These are phyloP conservation scores for Gobius niger DNA, from an alignment of 2,113 vertebrate genomes.

Conservation along the genomic window DNA sequence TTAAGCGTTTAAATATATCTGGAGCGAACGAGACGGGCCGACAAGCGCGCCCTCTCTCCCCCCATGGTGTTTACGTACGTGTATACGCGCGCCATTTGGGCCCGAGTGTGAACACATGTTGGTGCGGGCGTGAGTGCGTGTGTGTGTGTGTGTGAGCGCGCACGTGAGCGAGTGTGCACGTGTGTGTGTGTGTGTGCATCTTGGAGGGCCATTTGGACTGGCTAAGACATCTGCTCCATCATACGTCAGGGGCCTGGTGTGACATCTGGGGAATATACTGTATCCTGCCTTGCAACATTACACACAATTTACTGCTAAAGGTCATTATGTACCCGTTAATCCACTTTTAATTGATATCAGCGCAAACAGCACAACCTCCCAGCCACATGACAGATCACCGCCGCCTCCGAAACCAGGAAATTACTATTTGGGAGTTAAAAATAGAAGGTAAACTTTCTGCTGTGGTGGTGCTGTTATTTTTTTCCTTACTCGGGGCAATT, in stretches of 20 bases:
- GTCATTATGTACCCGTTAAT: slow-evolving; percentile 86
- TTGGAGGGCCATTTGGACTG: slow-evolving; percentile 80
- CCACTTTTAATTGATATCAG: slow-evolving; percentile 87
- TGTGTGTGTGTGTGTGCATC: slow-evolving; percentile 61
- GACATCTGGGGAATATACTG: slow-evolving; percentile 87
- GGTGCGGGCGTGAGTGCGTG: slow-evolving; percentile 54
- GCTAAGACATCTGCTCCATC: slow-evolving; percentile 85
- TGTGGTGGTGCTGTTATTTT: slow-evolving; percentile 21
- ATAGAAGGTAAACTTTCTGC: slow-evolving; percentile 58
- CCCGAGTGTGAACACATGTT: slow-evolving; percentile 59
- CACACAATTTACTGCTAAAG: slow-evolving; percentile 88
- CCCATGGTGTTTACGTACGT: slow-evolving; percentile 31
- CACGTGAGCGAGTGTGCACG: slow-evolving; percentile 46
- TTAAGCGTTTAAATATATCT: slow-evolving; percentile 52
- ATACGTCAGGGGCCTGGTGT: slow-evolving; percentile 83
- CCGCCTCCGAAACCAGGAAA: slow-evolving; percentile 73
- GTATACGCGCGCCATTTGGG: slow-evolving; percentile 48
- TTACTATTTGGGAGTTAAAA: slow-evolving; percentile 67
- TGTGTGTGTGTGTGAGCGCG: slow-evolving; percentile 44
- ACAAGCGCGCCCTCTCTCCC: slow-evolving; percentile 38
- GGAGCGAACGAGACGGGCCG: slow-evolving; percentile 35
- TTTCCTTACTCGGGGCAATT: slow-evolving; percentile 7
- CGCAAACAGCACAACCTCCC: slow-evolving; percentile 82
- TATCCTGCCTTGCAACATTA: slow-evolving; percentile 87
- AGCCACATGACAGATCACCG: slow-evolving; percentile 77